These are phyloP conservation scores for Eustalomyia histrio DNA, from an alignment of 2,888 invertebrate species.

Conservation along the genomic window DNA sequence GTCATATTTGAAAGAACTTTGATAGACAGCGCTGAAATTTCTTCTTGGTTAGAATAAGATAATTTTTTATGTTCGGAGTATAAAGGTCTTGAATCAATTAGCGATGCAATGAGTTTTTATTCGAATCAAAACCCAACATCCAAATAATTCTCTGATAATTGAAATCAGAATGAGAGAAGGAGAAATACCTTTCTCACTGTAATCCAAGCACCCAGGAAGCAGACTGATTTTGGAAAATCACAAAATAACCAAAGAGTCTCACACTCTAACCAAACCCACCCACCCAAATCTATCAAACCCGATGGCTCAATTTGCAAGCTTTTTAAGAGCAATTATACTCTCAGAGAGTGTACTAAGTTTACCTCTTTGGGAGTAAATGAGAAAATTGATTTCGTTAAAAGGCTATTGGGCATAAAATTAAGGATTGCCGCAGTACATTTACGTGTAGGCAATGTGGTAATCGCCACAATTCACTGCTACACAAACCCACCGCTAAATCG, in stretches of 20 bases:
- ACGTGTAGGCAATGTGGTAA: too few species aligned
- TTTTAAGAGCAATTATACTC: not conserved
- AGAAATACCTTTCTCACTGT: not conserved
- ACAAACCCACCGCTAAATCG: not conserved
- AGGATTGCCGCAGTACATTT: too few species aligned
- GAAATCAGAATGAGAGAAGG: not conserved
- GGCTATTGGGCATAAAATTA: too few species aligned
- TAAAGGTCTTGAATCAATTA: slow-evolving; percentile 1
- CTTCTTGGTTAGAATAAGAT: not conserved
- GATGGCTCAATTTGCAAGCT: too few species aligned
- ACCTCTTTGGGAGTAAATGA: too few species aligned
- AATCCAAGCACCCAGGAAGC: not conserved
- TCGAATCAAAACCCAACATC: not conserved
- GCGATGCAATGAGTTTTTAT: not conserved
- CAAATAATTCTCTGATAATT: not conserved
- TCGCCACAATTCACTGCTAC: too few species aligned
- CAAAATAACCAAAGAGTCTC: not conserved
- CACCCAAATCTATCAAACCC: too few species aligned
- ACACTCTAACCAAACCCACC: too few species aligned
- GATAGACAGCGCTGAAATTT: not conserved
- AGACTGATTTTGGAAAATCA: not conserved
- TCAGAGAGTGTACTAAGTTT: not conserved
- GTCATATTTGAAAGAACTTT: too few species aligned
- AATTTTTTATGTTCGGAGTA: not conserved
- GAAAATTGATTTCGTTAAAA: too few species aligned